These are phyloP conservation scores for Antrozous pallidus DNA, from an alignment of 2,797 vertebrate species.

Conservation along the genomic window DNA sequence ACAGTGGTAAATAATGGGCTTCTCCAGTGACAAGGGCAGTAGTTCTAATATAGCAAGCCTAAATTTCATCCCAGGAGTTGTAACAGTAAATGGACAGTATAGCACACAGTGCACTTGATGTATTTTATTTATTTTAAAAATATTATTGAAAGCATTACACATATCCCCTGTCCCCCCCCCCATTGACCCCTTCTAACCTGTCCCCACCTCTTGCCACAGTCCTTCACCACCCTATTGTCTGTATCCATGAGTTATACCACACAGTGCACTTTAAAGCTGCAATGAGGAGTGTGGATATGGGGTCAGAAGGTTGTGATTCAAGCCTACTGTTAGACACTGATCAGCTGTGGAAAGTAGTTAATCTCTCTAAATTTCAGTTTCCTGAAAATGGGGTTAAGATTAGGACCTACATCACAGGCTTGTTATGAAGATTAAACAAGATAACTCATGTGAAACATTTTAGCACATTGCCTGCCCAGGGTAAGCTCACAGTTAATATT, in stretches of 20 bases:
- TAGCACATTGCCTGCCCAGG: not conserved
- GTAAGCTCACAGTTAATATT: not conserved
- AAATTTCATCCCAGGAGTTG: not conserved
- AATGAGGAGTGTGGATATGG: not conserved
- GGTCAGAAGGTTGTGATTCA: not conserved
- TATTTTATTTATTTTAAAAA: too few relatives aligned
- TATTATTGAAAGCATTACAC: too few relatives aligned
- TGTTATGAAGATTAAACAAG: not conserved
- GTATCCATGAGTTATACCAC: not conserved
- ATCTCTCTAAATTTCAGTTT: conserved; percentile 18
- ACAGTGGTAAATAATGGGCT: not conserved
- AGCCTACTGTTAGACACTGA: not conserved
- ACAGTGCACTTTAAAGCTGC: rapidly evolving
- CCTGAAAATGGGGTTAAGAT: conserved; percentile 22
- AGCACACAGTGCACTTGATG: too few relatives aligned
- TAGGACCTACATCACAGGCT: not conserved
- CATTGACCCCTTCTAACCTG: too few relatives aligned
- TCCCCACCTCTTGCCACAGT: too few relatives aligned
- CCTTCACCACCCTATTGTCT: too few relatives aligned
- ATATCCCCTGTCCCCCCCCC: too few relatives aligned
- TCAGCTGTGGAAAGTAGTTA: not conserved
- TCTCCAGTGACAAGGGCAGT: not conserved
- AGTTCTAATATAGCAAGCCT: not conserved
- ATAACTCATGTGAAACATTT: not conserved
- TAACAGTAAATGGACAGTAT: not conserved